Evolutionary conservation across 1,140 invertebrate species (phyloP), one percentile per base, ranked within the genome.

Genomic region (Andricus grossulariae): DNA sequence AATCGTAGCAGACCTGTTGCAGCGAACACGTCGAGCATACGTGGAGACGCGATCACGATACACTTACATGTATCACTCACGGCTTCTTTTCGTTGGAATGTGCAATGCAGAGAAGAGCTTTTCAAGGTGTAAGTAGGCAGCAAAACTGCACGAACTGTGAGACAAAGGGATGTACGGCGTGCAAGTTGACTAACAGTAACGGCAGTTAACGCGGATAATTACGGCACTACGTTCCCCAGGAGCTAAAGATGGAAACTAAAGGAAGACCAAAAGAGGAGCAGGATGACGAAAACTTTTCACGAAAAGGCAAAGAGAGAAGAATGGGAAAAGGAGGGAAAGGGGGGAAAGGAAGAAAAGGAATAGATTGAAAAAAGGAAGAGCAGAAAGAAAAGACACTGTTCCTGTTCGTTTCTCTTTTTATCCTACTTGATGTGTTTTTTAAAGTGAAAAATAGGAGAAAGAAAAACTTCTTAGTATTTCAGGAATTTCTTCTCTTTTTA

Each of bases 171-270:
- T 77, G 74, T 81, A 82, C 75, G 75, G 79, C 80, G 82, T 85
- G 83, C 80, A 81, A 87, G 82, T 72, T 72, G 80, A 80, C 80
- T 86, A 88, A 87, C 85, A 87, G 84, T 87, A 85, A 82, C 81
- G 81, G 84, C 82, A 87, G 88, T 88, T 88, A 88, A 83, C 82
- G 81, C 73, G 84, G 85, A 79, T 89, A 87, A 89, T 88, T 88
- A 88, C 81, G 78, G 50, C 71, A 72, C 79, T 80, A 74, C 84
- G 80, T 81, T 84, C 78, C 75, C 76, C 71, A 66, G 54, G 57
- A 81, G 80, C 84, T 82, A 72, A 83, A 84, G 82, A 85, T 82
- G 82, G 81, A 80, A 73, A 85, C 79, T 78, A 79, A 76, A 72
- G 77, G 77, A 84, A 84, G 76, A 82, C 79, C 77, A 82, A 84